These are phyloP conservation scores for Amiota communis DNA, from an alignment of 2,888 invertebrate species.

Conservation along the genomic window DNA sequence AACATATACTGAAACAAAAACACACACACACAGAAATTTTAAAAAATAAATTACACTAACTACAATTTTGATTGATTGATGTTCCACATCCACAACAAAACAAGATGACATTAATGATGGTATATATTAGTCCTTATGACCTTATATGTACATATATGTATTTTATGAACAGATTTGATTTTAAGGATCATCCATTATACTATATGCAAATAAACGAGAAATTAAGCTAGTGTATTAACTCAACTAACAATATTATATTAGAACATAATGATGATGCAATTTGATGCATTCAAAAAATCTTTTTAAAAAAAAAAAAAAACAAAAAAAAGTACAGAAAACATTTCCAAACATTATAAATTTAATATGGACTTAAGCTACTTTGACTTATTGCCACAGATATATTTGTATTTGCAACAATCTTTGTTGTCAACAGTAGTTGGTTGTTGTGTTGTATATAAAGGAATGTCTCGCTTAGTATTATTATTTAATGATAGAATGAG, in stretches of 20 bases:
- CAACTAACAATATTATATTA: constrained; percentile 8
- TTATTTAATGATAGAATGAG: too few relatives aligned
- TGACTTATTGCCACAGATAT: too few relatives aligned
- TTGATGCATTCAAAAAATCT: background rate
- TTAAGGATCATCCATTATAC: constrained; percentile 9
- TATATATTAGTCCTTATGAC: constrained; percentile 16
- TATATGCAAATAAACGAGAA: constrained; percentile 17
- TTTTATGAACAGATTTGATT: constrained; percentile 6
- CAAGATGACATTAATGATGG: constrained; percentile 25
- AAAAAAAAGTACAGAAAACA: constrained; percentile 3
- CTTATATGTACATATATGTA: constrained; percentile 44
- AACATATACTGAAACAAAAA: constrained; percentile 46
- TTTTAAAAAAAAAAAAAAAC: background rate
- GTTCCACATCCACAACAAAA: constrained; percentile 24
- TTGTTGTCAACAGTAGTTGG: too few relatives aligned
- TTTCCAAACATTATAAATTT: too few relatives aligned
- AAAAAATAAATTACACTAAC: constrained; percentile 4
- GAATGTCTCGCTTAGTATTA: too few relatives aligned
- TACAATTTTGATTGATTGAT: constrained; percentile 11
- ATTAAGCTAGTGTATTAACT: constrained; percentile 17
- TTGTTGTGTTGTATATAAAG: too few relatives aligned
- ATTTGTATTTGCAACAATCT: background rate
- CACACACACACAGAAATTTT: constrained; percentile 35
- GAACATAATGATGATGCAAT: background rate
- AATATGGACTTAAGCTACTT: too few relatives aligned